phyloP scores from a whole-genome alignment of 2,797 vertebrate species.

The Periparus ater region DNA sequence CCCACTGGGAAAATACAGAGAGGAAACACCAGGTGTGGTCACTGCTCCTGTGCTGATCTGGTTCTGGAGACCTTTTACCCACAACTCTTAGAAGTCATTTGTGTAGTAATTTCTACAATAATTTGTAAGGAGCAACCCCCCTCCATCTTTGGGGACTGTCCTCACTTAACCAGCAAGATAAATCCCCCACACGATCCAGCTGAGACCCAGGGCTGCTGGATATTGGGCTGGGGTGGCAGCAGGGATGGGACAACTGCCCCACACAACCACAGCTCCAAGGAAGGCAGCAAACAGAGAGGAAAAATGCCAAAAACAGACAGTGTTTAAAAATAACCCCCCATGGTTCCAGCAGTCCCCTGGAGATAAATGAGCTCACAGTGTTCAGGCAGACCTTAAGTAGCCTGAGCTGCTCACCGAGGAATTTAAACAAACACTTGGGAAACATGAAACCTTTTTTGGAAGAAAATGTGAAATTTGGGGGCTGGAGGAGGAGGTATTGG shows the following conservation, averaged over 20 bases:
- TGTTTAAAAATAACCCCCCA: slow-evolving; percentile 40
- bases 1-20: not conserved
- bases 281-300: not conserved
- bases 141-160: not conserved
- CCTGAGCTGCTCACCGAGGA: not conserved
- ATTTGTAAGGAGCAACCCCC: not conserved
- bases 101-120: not conserved
- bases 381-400: not conserved
- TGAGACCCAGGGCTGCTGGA: not conserved
- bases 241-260: not conserved
- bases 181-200: not conserved
- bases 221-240: not conserved
- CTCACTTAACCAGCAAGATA: not conserved
- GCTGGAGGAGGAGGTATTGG: not conserved
- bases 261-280: not conserved
- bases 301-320: slow-evolving; percentile 15
- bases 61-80: not conserved
- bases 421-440: slow-evolving; percentile 44
- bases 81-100: not conserved
- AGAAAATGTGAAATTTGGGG: slow-evolving; percentile 49
- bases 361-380: slow-evolving; percentile 47
- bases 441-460: slow-evolving; percentile 65
- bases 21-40: not conserved
- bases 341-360: not conserved
- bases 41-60: not conserved